Conservation (phyloP, 2,888 invertebrate species). For the Melanargia galathea region DNA sequence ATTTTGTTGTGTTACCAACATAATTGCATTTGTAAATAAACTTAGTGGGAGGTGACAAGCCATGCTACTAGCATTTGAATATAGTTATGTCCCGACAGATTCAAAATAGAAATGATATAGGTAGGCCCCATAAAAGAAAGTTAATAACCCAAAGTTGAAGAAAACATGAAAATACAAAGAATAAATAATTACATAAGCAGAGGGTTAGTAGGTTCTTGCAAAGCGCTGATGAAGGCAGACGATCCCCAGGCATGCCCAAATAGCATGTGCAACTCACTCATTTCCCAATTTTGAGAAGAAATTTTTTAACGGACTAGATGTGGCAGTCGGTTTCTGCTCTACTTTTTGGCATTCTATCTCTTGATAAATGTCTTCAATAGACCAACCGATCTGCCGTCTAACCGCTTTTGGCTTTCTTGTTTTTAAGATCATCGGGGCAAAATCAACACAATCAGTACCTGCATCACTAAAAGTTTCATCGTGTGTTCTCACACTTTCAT, state of each 20-base stretch:
- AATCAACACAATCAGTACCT: conserved; percentile 70
- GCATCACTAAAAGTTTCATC: conserved; percentile 49
- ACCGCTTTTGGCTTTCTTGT: conserved; percentile 67
- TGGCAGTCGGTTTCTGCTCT: conserved; percentile 66
- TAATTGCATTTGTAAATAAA: too few relatives aligned
- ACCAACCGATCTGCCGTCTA: conserved; percentile 77
- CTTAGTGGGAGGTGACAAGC: too few relatives aligned
- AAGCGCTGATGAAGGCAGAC: conserved; percentile 42
- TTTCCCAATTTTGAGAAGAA: conserved; percentile 75
- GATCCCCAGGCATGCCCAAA: conserved; percentile 65
- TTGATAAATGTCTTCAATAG: conserved; percentile 77
- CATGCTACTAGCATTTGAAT: too few relatives aligned
- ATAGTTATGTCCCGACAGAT: too few relatives aligned
- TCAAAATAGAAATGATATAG: conserved; percentile 4
- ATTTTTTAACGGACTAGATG: conserved; percentile 73
- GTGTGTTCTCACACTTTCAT: conserved; percentile 14
- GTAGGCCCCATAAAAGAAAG: conserved; percentile 21
- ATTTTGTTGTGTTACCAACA: too few relatives aligned
- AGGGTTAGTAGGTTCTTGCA: conserved; percentile 44
- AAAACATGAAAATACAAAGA: conserved; percentile 11
- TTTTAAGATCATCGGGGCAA: conserved; percentile 68
- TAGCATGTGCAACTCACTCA: conserved; percentile 70
- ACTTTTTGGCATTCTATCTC: conserved; percentile 74
- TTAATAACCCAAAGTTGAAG: conserved; percentile 10
- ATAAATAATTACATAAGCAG: conserved; percentile 44